phyloP scores from a whole-genome alignment of 1,140 invertebrate species.

The Macrosteles quadrilineatus region DNA sequence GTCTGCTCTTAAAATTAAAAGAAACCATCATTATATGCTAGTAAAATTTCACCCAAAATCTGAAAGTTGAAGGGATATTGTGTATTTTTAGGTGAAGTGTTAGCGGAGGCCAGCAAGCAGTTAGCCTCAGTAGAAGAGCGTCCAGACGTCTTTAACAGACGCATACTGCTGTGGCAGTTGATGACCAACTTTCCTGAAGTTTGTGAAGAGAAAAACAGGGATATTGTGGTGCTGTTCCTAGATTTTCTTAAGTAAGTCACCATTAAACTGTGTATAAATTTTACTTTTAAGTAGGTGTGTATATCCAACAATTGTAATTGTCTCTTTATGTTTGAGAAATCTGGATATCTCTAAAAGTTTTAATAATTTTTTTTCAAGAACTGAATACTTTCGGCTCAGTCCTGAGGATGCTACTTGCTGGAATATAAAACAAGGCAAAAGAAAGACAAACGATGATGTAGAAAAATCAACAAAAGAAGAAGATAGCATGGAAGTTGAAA shows the following conservation, averaged over 20 bases:
- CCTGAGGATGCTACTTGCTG: constrained; percentile 52
- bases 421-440: constrained; percentile 48
- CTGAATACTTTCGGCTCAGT: constrained; percentile 55
- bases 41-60: too few species aligned
- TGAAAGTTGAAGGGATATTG: too few species aligned
- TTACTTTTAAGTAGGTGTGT: not conserved
- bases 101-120: not conserved
- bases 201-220: constrained; percentile 75
- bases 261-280: not conserved
- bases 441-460: constrained; percentile 24
- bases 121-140: constrained; percentile 51
- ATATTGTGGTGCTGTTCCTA: constrained; percentile 75
- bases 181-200: constrained; percentile 71
- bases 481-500: constrained; percentile 28
- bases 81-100: not conserved
- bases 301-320: not conserved
- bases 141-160: constrained; percentile 72
- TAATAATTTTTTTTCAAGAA: constrained; percentile 42
- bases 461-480: constrained; percentile 32
- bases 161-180: constrained; percentile 76
- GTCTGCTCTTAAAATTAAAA: too few species aligned
- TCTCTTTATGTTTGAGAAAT: too few species aligned
- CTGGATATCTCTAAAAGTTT: not conserved
- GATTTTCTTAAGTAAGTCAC: constrained; percentile 70
- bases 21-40: too few species aligned